Percentiles rank a stretch among this genome's conserved stretches.
Conservation (phyloP, 2,888 invertebrate genomes). For the Eumerus sabulonum region DNA sequence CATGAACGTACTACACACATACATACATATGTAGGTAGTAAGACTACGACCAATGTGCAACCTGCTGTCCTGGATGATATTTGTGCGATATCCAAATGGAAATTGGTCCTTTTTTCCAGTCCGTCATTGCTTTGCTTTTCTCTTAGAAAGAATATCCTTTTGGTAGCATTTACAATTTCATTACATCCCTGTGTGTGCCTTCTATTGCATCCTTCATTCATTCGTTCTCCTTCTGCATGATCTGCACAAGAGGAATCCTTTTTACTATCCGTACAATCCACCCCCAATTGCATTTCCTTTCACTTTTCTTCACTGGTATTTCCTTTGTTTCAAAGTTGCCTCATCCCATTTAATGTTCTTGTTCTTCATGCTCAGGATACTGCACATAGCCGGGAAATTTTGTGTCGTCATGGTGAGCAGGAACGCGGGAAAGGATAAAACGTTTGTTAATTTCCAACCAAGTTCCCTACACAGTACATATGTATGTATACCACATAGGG, state of each 20-base stretch:
- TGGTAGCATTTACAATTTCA: conserved; percentile 67
- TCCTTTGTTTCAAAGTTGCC: conserved; percentile 37
- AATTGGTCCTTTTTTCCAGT: not conserved
- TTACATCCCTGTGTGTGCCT: conserved; percentile 56
- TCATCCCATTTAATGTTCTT: conserved; percentile 2
- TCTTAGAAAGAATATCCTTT: conserved; percentile 55
- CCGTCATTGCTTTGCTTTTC: conserved; percentile 17
- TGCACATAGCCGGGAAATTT: too few relatives aligned
- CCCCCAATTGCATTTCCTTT: conserved; percentile 25
- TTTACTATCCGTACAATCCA: not conserved
- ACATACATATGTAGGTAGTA: conserved; percentile 12
- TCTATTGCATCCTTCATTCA: conserved; percentile 4
- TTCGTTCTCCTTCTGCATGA: conserved; percentile 35
- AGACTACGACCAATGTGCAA: conserved; percentile 19
- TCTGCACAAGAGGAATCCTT: conserved; percentile 9
- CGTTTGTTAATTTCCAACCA: conserved; percentile 52
- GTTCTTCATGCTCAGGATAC: conserved; percentile 22
- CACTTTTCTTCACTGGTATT: conserved; percentile 36
- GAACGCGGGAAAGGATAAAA: conserved; percentile 37
- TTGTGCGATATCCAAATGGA: conserved; percentile 49
- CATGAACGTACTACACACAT: too few relatives aligned
- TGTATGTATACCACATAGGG: too few relatives aligned
- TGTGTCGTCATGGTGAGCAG: conserved; percentile 49
- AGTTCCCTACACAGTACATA: not conserved
- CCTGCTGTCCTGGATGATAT: conserved; percentile 47